A percentile compares a stretch with the other conserved stretches of the same genome.
phyloP scores from a whole-genome alignment of 2,797 vertebrate genomes.

The Thalassophryne amazonica region DNA sequence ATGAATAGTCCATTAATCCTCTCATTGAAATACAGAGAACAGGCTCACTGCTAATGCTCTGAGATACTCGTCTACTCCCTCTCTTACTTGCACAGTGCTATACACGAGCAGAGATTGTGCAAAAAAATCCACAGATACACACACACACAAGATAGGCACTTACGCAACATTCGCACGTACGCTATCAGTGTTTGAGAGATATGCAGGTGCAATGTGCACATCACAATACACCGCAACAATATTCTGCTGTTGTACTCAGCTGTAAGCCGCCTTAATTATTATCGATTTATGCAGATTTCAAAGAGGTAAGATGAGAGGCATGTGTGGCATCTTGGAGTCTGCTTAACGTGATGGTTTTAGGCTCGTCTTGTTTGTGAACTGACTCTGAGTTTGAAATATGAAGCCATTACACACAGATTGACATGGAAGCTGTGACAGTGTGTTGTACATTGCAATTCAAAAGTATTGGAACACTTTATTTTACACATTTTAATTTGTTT shows the following conservation, averaged over 20 bases:
- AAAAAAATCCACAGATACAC: not conserved
- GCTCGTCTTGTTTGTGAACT: slow-evolving; percentile 34
- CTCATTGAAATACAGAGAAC: slow-evolving; percentile 70
- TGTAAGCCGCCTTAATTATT: slow-evolving; percentile 60
- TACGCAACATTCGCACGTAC: slow-evolving; percentile 50
- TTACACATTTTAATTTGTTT: too few relatives aligned
- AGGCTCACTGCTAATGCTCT: slow-evolving; percentile 59
- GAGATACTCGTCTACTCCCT: slow-evolving; percentile 39
- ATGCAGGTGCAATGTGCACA: slow-evolving; percentile 44
- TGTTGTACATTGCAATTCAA: too few relatives aligned
- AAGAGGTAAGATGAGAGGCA: slow-evolving; percentile 51
- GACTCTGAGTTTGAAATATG: slow-evolving; percentile 28
- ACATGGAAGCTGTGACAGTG: too few relatives aligned
- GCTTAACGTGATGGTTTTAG: slow-evolving; percentile 54
- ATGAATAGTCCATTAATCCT: slow-evolving; percentile 72
- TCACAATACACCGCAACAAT: slow-evolving; percentile 23
- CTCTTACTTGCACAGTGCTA: slow-evolving; percentile 7
- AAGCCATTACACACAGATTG: slow-evolving; percentile 45
- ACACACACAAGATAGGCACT: slow-evolving; percentile 5
- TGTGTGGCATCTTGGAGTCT: slow-evolving; percentile 34
- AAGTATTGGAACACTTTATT: too few relatives aligned
- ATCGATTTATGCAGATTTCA: slow-evolving; percentile 53
- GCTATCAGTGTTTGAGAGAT: slow-evolving; percentile 17
- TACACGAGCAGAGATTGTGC: slow-evolving; percentile 21
- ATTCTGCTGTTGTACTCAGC: slow-evolving; percentile 41